Evolutionary conservation across 2,888 invertebrate species (phyloP).

Genomic region (Noctua fimbriata): DNA sequence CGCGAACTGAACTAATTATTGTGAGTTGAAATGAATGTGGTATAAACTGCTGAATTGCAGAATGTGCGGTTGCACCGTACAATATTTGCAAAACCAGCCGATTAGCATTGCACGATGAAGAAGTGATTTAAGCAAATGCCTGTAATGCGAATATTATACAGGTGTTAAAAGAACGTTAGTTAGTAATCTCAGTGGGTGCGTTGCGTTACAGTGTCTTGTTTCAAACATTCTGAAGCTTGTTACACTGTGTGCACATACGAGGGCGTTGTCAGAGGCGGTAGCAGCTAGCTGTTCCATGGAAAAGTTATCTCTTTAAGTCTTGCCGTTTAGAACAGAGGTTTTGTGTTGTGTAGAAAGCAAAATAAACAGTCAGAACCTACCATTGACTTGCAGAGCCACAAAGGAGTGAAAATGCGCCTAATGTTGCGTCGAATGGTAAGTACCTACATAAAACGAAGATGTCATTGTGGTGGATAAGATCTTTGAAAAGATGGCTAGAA

Average conservation of each 20-base stretch:
- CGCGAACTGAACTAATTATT: no score
- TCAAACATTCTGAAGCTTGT: not conserved
- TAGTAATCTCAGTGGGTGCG: not conserved
- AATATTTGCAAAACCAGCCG: not conserved
- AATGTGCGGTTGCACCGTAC: no score
- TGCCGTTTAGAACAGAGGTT: not conserved
- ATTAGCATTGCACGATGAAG: not conserved
- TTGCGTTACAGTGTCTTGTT: not conserved
- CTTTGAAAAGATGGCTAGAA: not conserved
- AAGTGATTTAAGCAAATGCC: not conserved
- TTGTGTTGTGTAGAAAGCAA: not conserved
- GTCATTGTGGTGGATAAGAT: conserved; percentile 16
- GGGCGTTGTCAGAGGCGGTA: not conserved
- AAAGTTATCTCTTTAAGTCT: not conserved
- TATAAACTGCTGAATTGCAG: no score
- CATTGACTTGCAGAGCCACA: not conserved
- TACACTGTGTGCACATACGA: not conserved
- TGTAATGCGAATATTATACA: not conserved
- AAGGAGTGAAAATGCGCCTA: not conserved
- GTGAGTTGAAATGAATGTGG: no score
- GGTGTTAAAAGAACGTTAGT: not conserved
- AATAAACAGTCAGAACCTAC: not conserved
- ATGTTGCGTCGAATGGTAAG: not conserved
- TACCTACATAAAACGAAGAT: conserved; percentile 8
- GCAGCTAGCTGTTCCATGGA: not conserved